Evolutionary conservation across 2,797 vertebrate species (phyloP).

Genomic region (Falco berigora): DNA sequence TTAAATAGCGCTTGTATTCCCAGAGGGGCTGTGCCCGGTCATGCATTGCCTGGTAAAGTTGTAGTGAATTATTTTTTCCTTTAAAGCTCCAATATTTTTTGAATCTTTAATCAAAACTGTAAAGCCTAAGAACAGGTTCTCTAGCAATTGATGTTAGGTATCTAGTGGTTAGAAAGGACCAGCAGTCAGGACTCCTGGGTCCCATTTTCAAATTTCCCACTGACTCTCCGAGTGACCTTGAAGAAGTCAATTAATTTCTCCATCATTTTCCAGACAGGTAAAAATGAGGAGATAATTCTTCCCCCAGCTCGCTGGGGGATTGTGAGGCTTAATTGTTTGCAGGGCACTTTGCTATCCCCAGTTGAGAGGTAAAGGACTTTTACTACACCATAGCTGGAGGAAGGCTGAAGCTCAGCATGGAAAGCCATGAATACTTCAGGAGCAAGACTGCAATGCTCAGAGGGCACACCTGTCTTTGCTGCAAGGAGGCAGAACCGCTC

Average conservation of each 20-base stretch:
- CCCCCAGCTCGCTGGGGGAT: background rate
- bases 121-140: background rate
- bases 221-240: conserved; percentile 36
- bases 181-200: conserved; percentile 35
- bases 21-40: background rate
- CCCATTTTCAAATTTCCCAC: conserved; percentile 21
- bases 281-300: conserved; percentile 55
- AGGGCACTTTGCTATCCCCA: background rate
- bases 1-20: background rate
- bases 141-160: background rate
- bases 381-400: background rate
- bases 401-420: background rate
- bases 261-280: conserved; percentile 52
- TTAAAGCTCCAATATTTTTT: background rate
- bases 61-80: background rate
- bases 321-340: conserved; percentile 44
- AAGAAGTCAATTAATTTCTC: conserved; percentile 56
- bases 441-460: background rate
- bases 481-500: background rate
- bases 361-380: background rate
- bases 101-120: conserved; percentile 44
- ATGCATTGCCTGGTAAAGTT: background rate
- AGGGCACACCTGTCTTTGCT: background rate
- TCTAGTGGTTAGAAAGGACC: conserved; percentile 6
- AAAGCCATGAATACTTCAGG: background rate